Evolutionary conservation across 2,888 invertebrate genomes (phyloP), one percentile per base, ranked within the genome.

Genomic region (Crossocerus cetratus): DNA sequence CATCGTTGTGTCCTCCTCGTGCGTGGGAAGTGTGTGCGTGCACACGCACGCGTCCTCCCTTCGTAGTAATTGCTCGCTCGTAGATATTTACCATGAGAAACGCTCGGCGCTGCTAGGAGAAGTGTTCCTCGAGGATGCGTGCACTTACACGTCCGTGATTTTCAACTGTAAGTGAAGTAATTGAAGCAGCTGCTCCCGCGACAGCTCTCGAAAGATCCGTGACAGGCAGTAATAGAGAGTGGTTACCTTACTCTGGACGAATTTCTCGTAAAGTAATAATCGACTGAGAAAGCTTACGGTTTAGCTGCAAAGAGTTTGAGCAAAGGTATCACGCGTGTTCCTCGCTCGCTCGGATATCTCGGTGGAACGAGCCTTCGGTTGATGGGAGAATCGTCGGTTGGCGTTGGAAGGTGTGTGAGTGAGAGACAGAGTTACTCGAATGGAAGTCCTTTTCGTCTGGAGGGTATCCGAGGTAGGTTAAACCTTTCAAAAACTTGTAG

Each of bases 361-460:
- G 56, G 59, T 16, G 23, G 44, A 43, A 43, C 32, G 32, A 32
- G 5, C 32, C 32, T 32, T 32, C 8, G 32, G 32, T 49, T 56
- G 57, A 45, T 63, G 22, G 20, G 43, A 70, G 8, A 63, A 53
- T 60, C 53, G 54, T 49, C 49, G 43, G 23, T 58, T 16, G 16
- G 21, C 53, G 54, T 63, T 63, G 66, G 5, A 61, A 72, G 65
- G 60, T 76, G 71, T 65, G 69, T 57, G 74, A 69, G 66, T 57
- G 58, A 64, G 11, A 66, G 54, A 56, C n/a, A 66, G 20, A n/a
- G n/a, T n/a, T n/a, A n/a, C n/a, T 67, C 55, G 55, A 23, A 32
- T 57, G 67, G 22, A 72, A 70, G 61, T 76, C 67, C 57, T 67
- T 44, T 53, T 32, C 22, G 13, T 20, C 14, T 65, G 53, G 20